Percentiles rank a stretch among this genome's conserved stretches.
phyloP scores from a whole-genome alignment of 2,888 invertebrate species.

The Odontothrips loti region DNA sequence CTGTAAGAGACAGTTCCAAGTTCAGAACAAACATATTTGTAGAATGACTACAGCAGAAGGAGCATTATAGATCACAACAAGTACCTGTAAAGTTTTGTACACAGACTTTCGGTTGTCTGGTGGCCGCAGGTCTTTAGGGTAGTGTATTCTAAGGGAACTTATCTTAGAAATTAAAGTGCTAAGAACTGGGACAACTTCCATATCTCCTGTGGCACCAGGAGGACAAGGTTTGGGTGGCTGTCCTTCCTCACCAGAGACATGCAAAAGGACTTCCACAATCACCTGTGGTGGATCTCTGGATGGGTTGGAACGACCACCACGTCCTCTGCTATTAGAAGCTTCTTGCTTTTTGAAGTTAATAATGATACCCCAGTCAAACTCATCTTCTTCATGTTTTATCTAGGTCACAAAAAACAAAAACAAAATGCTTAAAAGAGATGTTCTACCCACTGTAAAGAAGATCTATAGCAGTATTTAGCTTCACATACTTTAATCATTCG shows the following conservation, averaged over 20 bases:
- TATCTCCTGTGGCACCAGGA: slow-evolving; percentile 67
- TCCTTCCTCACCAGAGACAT: slow-evolving; percentile 62
- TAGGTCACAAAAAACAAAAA: slow-evolving; percentile 45
- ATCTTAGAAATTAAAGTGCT: slow-evolving; percentile 78
- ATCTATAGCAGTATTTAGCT: slow-evolving; percentile 13
- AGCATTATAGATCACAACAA: not conserved
- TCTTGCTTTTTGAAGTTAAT: slow-evolving; percentile 80
- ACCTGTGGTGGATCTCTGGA: slow-evolving; percentile 58
- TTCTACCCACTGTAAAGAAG: slow-evolving; percentile 7
- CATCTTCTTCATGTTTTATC: slow-evolving; percentile 75
- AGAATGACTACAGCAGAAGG: not conserved
- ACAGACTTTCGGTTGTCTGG: slow-evolving; percentile 81
- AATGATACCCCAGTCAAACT: slow-evolving; percentile 96
- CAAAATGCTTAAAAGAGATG: slow-evolving; percentile 31
- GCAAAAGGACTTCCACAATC: slow-evolving; percentile 76
- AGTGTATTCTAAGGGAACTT: slow-evolving; percentile 83
- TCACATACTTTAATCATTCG: slow-evolving; percentile 76
- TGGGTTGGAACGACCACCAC: slow-evolving; percentile 48
- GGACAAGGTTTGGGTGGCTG: slow-evolving; percentile 66
- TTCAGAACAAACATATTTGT: not conserved
- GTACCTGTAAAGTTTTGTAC: slow-evolving; percentile 67
- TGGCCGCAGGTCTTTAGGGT: slow-evolving; percentile 84
- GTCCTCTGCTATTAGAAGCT: slow-evolving; percentile 38
- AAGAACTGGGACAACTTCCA: slow-evolving; percentile 84
- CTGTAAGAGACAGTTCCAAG: slow-evolving; percentile 34